Evolutionary conservation across 2,113 vertebrate species (phyloP).

Genomic region (Forbesichthys agassizii): DNA sequence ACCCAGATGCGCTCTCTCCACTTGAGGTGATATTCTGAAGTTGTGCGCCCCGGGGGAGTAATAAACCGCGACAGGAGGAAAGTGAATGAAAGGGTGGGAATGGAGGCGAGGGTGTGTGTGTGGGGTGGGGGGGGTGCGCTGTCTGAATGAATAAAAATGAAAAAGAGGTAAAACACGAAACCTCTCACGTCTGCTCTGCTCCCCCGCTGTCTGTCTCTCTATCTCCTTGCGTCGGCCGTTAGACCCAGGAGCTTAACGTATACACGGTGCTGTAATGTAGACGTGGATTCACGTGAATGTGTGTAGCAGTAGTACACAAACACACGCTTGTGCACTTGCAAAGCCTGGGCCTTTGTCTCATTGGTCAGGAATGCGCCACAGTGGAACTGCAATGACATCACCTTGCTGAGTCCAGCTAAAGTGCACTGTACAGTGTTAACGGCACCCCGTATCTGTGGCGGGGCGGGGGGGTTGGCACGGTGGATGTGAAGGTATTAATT

Average conservation of each 20-base stretch:
- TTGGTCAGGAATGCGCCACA: constrained; percentile 68
- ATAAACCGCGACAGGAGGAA: constrained; percentile 52
- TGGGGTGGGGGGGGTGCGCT: constrained; percentile 17
- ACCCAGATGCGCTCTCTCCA: constrained; percentile 1
- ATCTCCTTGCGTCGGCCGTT: neutral
- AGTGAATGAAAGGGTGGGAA: constrained; percentile 46
- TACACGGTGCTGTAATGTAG: neutral
- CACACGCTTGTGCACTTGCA: constrained; percentile 26
- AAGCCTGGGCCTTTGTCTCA: constrained; percentile 64
- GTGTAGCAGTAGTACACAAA: neutral
- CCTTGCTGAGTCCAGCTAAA: constrained; percentile 55
- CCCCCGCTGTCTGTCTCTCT: too few species aligned
- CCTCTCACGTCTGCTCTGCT: neutral
- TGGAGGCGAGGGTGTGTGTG: constrained; percentile 31
- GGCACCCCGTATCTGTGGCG: constrained; percentile 16
- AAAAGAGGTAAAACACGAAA: neutral
- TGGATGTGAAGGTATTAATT: constrained; percentile 23
- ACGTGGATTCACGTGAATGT: neutral
- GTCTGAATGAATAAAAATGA: too few species aligned
- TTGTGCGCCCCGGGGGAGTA: constrained; percentile 38
- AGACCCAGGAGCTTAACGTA: neutral
- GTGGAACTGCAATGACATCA: constrained; percentile 74
- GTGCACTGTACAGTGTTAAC: constrained; percentile 25
- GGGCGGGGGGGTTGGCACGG: constrained; percentile 2
- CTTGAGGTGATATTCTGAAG: constrained; percentile 45